Percentiles rank a stretch among this genome's conserved stretches.
These are phyloP conservation scores for Synergus gifuensis DNA, from an alignment of 2,888 invertebrate genomes.

Conservation along the genomic window DNA sequence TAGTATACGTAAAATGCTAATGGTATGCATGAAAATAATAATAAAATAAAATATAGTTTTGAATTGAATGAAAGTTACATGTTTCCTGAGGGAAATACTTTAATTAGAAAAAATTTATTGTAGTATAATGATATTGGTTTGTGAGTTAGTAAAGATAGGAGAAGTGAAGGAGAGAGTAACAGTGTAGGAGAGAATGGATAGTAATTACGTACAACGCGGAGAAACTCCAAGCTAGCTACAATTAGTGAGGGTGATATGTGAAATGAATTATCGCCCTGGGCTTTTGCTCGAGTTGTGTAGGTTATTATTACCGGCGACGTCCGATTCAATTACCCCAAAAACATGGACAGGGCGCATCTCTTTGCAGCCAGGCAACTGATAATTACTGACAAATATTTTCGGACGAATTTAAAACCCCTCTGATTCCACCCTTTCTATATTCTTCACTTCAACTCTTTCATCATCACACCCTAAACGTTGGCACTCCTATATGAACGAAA, in stretches of 20 bases:
- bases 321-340: slow-evolving; percentile 41
- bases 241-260: slow-evolving; percentile 44
- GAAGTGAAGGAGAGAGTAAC: background rate
- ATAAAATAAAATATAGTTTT: no score
- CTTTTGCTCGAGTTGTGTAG: slow-evolving; percentile 35
- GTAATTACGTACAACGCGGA: slow-evolving; percentile 30
- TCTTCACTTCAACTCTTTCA: slow-evolving; percentile 3
- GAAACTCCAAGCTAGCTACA: slow-evolving; percentile 44
- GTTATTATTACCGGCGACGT: slow-evolving; percentile 41
- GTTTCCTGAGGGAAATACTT: no score
- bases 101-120: background rate
- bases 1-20: no score
- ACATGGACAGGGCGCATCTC: slow-evolving; percentile 30
- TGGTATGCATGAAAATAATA: background rate
- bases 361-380: slow-evolving; percentile 28
- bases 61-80: no score
- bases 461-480: background rate
- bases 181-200: slow-evolving; percentile 19
- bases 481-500: background rate
- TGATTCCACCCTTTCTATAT: slow-evolving; percentile 18
- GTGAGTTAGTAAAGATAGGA: background rate
- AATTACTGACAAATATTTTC: slow-evolving; percentile 39
- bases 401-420: slow-evolving; percentile 10
- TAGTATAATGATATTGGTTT: background rate
- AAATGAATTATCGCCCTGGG: slow-evolving; percentile 44